These are phyloP conservation scores for Allacma fusca DNA, from an alignment of 2,888 invertebrate species.

Conservation along the genomic window DNA sequence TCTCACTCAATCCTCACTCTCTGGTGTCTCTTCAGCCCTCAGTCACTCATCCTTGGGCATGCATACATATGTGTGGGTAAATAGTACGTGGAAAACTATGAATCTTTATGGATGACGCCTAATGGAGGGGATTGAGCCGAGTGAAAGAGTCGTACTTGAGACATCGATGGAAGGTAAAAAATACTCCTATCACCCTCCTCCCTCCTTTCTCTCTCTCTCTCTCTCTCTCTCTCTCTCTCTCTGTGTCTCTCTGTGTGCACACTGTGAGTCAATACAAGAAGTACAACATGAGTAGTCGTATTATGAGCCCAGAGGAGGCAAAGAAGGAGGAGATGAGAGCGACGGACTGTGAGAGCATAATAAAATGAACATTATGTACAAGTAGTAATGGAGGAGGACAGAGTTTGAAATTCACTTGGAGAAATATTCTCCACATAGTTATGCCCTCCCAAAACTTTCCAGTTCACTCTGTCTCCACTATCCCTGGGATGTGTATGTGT, in stretches of 20 bases:
- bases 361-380: constrained; percentile 4
- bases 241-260: background rate
- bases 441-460: too few relatives aligned
- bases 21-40: background rate
- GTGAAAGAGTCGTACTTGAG: constrained; percentile 16
- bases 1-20: background rate
- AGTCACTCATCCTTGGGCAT: constrained; percentile 17
- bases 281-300: background rate
- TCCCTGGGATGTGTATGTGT: too few relatives aligned
- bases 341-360: constrained; percentile 18
- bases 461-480: too few relatives aligned
- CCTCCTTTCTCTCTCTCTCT: constrained; percentile 5
- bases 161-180: constrained; percentile 10
- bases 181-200: background rate
- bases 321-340: constrained; percentile 17
- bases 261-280: background rate
- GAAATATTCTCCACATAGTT: background rate
- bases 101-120: constrained; percentile 39
- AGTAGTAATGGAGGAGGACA: background rate
- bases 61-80: constrained; percentile 6
- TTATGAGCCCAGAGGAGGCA: background rate
- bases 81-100: constrained; percentile 11
- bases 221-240: constrained; percentile 6
- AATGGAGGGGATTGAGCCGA: constrained; percentile 41
- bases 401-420: constrained; percentile 5